A percentile compares a stretch with the other conserved stretches of the same genome.
These are phyloP conservation scores for Gastracanthus pulcherrimus DNA, from an alignment of 2,888 invertebrate species.

Conservation along the genomic window DNA sequence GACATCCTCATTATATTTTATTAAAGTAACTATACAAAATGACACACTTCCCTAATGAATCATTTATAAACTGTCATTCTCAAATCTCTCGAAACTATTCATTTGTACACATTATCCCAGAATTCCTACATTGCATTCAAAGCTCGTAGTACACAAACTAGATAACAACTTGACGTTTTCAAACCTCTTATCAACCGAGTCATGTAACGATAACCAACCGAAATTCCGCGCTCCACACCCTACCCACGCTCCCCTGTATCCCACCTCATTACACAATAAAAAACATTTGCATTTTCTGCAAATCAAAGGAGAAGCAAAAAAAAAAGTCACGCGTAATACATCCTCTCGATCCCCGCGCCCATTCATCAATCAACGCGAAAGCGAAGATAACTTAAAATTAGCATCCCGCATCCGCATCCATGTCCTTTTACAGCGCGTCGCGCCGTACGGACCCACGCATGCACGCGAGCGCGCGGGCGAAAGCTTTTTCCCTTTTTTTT, in stretches of 20 bases:
- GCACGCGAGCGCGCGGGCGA: too few relatives aligned
- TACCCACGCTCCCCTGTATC: too few relatives aligned
- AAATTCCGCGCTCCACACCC: too few relatives aligned
- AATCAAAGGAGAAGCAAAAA: background rate
- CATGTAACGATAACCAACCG: too few relatives aligned
- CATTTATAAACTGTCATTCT: background rate
- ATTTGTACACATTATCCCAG: too few relatives aligned
- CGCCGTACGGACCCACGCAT: background rate
- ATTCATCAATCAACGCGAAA: background rate
- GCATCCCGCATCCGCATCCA: background rate
- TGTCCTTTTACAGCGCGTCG: constrained; percentile 12
- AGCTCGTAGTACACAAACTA: too few relatives aligned
- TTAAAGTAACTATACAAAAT: background rate
- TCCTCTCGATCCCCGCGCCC: background rate
- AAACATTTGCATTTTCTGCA: too few relatives aligned
- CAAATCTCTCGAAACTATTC: background rate
- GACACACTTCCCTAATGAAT: background rate
- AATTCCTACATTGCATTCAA: too few relatives aligned
- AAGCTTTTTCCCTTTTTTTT: too few relatives aligned
- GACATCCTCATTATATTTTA: constrained; percentile 4
- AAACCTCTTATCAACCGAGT: too few relatives aligned
- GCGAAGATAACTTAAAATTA: background rate
- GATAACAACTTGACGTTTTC: too few relatives aligned
- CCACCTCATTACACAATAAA: too few relatives aligned
- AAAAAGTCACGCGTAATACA: background rate